A percentile compares a stretch with the other conserved stretches of the same genome.
Evolutionary conservation across 2,797 vertebrate species (phyloP).

Genomic region (Rhinatrema bivittatum): DNA sequence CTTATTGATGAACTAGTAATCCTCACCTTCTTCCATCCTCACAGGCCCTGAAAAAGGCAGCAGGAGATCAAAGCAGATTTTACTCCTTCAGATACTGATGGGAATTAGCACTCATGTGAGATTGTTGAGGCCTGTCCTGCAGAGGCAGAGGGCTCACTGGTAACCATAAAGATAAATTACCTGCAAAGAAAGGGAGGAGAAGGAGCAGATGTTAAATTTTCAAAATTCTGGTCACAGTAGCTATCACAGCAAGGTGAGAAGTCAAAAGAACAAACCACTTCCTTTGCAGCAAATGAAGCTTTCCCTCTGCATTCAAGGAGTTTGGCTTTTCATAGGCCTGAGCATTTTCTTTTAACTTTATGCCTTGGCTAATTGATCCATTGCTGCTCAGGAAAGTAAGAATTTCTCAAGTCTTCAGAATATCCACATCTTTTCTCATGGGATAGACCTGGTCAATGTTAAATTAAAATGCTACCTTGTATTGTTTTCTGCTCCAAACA

Average conservation of each 20-base stretch:
- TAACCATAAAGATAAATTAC: constrained; percentile 21
- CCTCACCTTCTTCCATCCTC: constrained; percentile 35
- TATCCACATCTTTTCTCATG: no score
- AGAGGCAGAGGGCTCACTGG: constrained; percentile 16
- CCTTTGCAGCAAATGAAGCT: constrained; percentile 33
- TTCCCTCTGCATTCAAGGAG: constrained; percentile 23
- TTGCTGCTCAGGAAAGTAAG: no score
- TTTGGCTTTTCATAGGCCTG: constrained; percentile 3
- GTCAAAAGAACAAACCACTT: constrained; percentile 24
- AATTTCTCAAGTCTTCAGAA: no score
- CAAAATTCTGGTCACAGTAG: constrained; percentile 4
- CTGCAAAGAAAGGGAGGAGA: constrained; percentile 16
- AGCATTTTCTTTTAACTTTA: constrained; percentile 25
- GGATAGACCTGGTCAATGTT: no score
- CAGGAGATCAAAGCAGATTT: constrained; percentile 58
- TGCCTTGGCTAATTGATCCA: constrained; percentile 18
- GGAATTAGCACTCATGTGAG: constrained; percentile 57
- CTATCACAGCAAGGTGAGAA: constrained; percentile 19
- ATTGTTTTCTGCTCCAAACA: no score
- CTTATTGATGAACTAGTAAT: constrained; percentile 50
- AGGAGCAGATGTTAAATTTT: constrained; percentile 7
- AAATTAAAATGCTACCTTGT: no score
- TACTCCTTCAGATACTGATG: constrained; percentile 34
- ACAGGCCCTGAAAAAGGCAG: constrained; percentile 42
- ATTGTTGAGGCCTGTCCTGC: constrained; percentile 35